Percentiles rank a stretch among this genome's conserved stretches.
Evolutionary conservation across 2,888 invertebrate genomes (phyloP).

Genomic region (Cheilosia soror): DNA sequence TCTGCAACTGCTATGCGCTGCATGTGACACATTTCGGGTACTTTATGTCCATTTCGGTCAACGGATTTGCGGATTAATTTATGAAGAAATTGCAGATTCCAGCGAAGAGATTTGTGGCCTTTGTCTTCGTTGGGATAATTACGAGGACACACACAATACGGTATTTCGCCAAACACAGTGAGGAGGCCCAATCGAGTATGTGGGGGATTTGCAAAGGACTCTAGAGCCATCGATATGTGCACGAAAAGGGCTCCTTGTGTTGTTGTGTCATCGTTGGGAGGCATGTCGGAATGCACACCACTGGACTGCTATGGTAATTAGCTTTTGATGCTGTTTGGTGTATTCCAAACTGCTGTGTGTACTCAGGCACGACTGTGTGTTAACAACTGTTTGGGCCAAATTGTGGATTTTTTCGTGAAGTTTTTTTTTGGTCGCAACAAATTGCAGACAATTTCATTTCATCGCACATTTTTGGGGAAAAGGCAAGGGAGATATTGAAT

Average conservation of each 20-base stretch:
- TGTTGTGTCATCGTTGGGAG: slow-evolving; percentile 40
- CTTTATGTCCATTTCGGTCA: slow-evolving; percentile 66
- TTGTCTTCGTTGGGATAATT: slow-evolving; percentile 58
- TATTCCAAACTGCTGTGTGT: slow-evolving; percentile 1
- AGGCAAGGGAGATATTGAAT: slow-evolving; percentile 31
- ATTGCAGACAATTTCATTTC: slow-evolving; percentile 48
- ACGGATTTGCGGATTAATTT: slow-evolving; percentile 70
- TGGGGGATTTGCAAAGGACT: slow-evolving; percentile 35
- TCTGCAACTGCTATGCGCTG: background rate
- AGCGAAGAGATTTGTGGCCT: slow-evolving; percentile 55
- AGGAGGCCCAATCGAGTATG: slow-evolving; percentile 25
- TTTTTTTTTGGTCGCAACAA: slow-evolving; percentile 36
- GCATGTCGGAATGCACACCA: slow-evolving; percentile 64
- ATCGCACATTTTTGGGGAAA: background rate
- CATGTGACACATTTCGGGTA: slow-evolving; percentile 60
- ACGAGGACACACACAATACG: slow-evolving; percentile 32
- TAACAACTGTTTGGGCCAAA: slow-evolving; percentile 53
- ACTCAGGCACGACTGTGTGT: slow-evolving; percentile 58
- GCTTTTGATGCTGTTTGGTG: slow-evolving; percentile 50
- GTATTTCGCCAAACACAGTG: background rate
- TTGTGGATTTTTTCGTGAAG: slow-evolving; percentile 39
- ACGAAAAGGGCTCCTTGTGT: slow-evolving; percentile 25
- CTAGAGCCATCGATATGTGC: slow-evolving; percentile 17
- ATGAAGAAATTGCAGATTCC: slow-evolving; percentile 66
- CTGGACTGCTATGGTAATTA: slow-evolving; percentile 63